phyloP scores from a whole-genome alignment of 1,140 invertebrate species.

The Zaprionus lachaisei region DNA sequence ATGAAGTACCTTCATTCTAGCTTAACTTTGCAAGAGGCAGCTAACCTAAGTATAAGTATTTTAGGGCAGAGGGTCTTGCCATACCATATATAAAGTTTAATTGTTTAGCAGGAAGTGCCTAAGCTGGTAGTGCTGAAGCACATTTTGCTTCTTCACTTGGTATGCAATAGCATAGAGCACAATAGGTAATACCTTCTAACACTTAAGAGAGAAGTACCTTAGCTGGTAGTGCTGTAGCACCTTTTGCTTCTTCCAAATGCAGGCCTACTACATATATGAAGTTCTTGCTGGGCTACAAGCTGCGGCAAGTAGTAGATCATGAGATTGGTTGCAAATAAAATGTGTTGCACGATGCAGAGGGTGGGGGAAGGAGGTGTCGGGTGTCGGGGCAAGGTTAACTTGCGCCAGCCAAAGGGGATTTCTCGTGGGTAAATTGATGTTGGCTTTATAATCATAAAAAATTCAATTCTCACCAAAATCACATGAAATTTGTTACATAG shows the following conservation, averaged over 20 bases:
- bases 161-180: too few species aligned
- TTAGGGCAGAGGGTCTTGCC: too few species aligned
- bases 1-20: not conserved
- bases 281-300: not conserved
- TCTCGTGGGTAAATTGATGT: slow-evolving; percentile 58
- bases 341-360: not conserved
- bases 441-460: slow-evolving; percentile 72
- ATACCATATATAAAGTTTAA: too few species aligned
- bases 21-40: too few species aligned
- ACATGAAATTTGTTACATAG: slow-evolving; percentile 65
- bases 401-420: slow-evolving; percentile 33
- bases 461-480: slow-evolving; percentile 65
- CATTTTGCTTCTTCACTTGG: too few species aligned
- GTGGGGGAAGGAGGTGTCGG: not conserved
- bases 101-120: too few species aligned
- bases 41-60: too few species aligned
- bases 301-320: slow-evolving; percentile 21
- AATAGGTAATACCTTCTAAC: too few species aligned
- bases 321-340: slow-evolving; percentile 57
- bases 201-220: not conserved
- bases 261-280: not conserved
- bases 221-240: not conserved
- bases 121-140: too few species aligned
- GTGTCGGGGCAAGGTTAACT: not conserved
- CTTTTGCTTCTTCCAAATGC: not conserved